Percentiles rank a stretch among this genome's conserved stretches.
Evolutionary conservation across 2,888 invertebrate species (phyloP).

Genomic region (Erebia ligea): DNA sequence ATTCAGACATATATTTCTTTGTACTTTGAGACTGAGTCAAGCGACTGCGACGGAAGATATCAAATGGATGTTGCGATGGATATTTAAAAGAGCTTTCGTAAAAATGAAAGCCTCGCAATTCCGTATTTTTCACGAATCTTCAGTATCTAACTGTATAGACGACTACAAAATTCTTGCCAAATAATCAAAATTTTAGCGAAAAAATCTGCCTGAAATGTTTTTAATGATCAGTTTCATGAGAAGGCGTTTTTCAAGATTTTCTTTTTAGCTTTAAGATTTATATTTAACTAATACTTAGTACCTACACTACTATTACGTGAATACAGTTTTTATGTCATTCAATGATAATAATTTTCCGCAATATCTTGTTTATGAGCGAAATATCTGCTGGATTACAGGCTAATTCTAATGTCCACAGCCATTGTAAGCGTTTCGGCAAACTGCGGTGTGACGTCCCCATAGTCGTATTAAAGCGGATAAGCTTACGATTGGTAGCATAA

Average conservation of each 20-base stretch:
- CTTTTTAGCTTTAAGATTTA: too few species aligned
- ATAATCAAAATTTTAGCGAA: too few species aligned
- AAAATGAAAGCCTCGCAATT: not conserved
- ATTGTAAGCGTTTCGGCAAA: constrained; percentile 15
- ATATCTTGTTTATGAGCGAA: not conserved
- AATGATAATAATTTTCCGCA: too few species aligned
- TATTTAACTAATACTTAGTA: too few species aligned
- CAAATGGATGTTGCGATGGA: not conserved
- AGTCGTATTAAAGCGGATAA: constrained; percentile 30
- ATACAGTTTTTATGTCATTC: too few species aligned
- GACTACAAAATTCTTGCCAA: not conserved
- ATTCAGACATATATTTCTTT: constrained; percentile 20
- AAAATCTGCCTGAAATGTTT: too few species aligned
- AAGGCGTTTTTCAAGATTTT: too few species aligned
- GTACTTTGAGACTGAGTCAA: constrained; percentile 1
- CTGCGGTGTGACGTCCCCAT: constrained; percentile 25
- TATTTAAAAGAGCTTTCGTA: not conserved
- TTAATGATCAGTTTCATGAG: too few species aligned
- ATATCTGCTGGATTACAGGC: not conserved
- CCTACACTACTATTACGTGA: too few species aligned
- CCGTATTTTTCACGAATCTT: not conserved
- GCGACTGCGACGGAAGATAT: not conserved
- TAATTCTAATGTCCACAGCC: constrained; percentile 16
- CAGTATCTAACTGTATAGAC: not conserved
- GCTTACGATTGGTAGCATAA: constrained; percentile 28